Evolutionary conservation across 2,797 vertebrate genomes (phyloP).

Genomic region (Manis crassicaudata): DNA sequence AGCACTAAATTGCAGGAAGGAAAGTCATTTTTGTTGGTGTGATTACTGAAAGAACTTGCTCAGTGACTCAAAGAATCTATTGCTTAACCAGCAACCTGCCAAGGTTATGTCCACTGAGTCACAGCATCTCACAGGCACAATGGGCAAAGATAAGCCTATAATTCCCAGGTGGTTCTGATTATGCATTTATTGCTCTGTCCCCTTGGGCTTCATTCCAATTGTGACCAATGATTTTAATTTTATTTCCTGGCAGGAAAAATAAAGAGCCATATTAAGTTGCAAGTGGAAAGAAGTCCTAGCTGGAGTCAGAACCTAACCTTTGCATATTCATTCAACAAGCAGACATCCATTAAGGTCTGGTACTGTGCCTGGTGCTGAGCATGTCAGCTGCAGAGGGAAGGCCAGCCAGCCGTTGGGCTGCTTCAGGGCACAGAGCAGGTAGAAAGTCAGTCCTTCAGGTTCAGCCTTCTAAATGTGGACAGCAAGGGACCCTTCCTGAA

Average conservation of each 20-base stretch:
- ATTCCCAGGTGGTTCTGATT: background rate
- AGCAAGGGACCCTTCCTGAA: background rate
- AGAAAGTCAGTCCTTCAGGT: background rate
- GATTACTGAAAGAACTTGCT: background rate
- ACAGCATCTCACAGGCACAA: background rate
- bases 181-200: background rate
- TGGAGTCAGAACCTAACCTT: background rate
- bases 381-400: background rate
- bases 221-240: background rate
- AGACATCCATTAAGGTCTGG: too few relatives aligned
- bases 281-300: background rate
- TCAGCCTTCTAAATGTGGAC: background rate
- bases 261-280: background rate
- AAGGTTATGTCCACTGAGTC: background rate
- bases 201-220: background rate
- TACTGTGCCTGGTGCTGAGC: too few relatives aligned
- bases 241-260: background rate
- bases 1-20: background rate
- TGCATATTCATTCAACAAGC: background rate
- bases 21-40: background rate
- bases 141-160: background rate
- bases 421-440: background rate
- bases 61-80: background rate
- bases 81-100: background rate
- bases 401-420: background rate